Evolutionary conservation across 2,113 vertebrate species (phyloP).

Genomic region (Semicossyphus pulcher): DNA sequence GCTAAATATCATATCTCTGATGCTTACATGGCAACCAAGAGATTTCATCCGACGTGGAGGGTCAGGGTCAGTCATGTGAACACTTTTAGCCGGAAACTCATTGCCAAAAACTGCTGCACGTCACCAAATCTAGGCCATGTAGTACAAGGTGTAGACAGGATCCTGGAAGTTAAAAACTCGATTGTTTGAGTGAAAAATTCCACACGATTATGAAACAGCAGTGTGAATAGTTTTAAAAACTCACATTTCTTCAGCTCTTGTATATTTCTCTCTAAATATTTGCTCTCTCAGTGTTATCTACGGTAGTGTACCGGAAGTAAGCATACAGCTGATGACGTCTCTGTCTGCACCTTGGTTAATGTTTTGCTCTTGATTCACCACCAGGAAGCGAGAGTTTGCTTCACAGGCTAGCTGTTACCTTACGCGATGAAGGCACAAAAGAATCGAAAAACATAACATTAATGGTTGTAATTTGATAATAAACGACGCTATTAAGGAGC

Average conservation of each 20-base stretch:
- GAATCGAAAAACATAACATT: neutral
- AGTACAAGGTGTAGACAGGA: neutral
- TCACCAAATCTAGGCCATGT: constrained; percentile 16
- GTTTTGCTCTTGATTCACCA: constrained; percentile 12
- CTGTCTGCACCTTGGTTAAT: neutral
- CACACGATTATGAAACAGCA: accelerated
- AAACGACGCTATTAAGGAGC: neutral
- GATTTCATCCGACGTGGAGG: constrained; percentile 39
- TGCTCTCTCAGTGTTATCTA: accelerated
- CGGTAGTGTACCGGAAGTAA: neutral
- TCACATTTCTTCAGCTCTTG: accelerated
- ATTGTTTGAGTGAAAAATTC: neutral
- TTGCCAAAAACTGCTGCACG: constrained; percentile 1
- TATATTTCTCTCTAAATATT: accelerated
- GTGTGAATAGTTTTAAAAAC: accelerated
- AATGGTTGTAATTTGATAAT: neutral
- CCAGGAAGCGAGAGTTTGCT: constrained; percentile 62
- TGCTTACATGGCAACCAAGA: neutral
- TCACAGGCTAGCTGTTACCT: constrained; percentile 30
- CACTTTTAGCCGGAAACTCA: constrained; percentile 41
- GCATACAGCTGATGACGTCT: neutral
- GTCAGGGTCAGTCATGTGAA: constrained; percentile 26
- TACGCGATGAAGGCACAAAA: constrained; percentile 43
- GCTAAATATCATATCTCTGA: neutral
- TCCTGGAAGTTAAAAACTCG: accelerated